These are phyloP conservation scores for Cheirogaleus major DNA, from an alignment of 2,797 vertebrate species.

Conservation along the genomic window DNA sequence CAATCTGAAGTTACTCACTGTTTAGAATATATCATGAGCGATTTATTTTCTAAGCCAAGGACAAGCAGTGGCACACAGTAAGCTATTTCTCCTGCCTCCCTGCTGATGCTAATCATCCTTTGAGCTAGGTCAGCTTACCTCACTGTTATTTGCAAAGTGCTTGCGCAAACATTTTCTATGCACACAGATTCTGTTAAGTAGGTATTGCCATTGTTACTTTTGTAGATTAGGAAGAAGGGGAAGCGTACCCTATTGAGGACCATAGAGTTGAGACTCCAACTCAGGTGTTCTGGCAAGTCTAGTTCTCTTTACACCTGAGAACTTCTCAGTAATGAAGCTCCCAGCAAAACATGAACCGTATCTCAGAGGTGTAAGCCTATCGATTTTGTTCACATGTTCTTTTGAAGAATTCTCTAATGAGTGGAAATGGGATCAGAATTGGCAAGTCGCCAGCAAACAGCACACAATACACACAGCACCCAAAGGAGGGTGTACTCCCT, in stretches of 20 bases:
- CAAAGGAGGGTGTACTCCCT: neutral
- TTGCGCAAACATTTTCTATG: neutral
- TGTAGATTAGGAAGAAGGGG: neutral
- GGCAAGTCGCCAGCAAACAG: neutral
- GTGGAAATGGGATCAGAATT: neutral
- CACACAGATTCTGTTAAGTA: neutral
- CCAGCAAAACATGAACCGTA: fast-evolving
- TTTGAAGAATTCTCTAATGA: neutral
- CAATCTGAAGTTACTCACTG: neutral
- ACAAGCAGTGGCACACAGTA: neutral
- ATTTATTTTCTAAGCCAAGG: neutral
- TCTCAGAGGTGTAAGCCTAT: neutral
- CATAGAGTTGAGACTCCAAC: neutral
- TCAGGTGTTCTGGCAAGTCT: neutral
- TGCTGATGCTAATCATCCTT: neutral
- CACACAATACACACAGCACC: neutral
- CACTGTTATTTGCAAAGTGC: neutral
- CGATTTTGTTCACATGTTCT: neutral
- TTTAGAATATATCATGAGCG: neutral
- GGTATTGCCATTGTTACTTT: neutral
- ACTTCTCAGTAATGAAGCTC: neutral
- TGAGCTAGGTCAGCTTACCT: neutral
- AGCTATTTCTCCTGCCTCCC: neutral
- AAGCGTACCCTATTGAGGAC: neutral
- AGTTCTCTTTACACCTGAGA: neutral